Base-by-base conservation (phyloP, 2,888 invertebrate species). In the Ophion ventricosus region DNA sequence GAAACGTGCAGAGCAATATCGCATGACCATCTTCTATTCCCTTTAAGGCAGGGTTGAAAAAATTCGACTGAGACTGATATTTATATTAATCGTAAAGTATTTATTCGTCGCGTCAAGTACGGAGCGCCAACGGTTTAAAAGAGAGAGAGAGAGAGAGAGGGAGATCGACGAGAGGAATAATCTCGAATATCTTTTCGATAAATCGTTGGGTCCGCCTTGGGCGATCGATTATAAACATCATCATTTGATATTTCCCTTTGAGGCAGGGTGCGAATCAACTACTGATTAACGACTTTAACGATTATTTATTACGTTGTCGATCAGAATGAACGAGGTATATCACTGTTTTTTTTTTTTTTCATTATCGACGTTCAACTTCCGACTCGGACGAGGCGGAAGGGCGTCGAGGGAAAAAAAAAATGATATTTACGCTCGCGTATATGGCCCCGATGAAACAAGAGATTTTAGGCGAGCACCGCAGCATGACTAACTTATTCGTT, bases 11-110 rank as follows among this genome's bases (percentile, higher is more conserved):
- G 91, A 91, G 91, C 91, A 91, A 90, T 88, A 86, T 90, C 86
- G 89, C 90, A 91, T 91, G 91, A 91, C 89, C 91, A 91, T 88
- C 90, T 90, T 87, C 81, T 23, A 80, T 88, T 90, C 91, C 91
- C 89, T 91, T 92, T 91, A 85, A 90, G 87, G 89, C 91, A 91
- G 92, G 92, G 91, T 91, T 87, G 91, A 80, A 90, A 70, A 79
- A 79, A 88, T 84, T 85, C 85, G 87, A 88, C 87, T 90, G 91
- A 92, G 92, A 92, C 91, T 92, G 92, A 92, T 91, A 91, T 90
- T 89, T 90, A 90, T 90, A 90, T 87, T 90, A 89, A 90, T 90
- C 89, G 87, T 89, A 88, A 91, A 89, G 85, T 90, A 88, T 87
- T 86, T 89, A 90, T 90, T 88, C 88, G 87, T 90, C 89, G 80